phyloP scores from a whole-genome alignment of 2,113 vertebrate species.

The Peromyscus polionotus region DNA sequence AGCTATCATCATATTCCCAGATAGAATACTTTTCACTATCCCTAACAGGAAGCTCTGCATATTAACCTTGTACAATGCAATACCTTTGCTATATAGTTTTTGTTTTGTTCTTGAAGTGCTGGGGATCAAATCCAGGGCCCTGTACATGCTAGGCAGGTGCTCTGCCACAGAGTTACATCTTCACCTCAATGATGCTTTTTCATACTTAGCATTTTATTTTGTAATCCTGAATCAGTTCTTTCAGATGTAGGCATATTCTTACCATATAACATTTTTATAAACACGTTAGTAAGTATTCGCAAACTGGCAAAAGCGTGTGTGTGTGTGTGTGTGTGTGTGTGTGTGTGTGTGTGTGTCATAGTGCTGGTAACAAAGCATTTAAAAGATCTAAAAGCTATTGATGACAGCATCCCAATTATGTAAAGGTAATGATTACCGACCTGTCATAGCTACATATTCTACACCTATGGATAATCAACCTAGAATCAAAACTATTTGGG shows the following conservation, averaged over 20 bases:
- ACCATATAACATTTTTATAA: conserved; percentile 34
- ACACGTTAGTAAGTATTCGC: not conserved
- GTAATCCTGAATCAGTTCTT: not conserved
- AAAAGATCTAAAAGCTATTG: conserved; percentile 39
- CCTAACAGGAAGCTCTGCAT: conserved; percentile 29
- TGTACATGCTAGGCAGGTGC: not conserved
- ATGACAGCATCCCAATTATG: not conserved
- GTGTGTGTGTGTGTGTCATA: not conserved
- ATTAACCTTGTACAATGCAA: conserved; percentile 34
- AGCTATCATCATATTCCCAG: not conserved
- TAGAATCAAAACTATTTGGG: not conserved
- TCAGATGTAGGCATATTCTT: conserved; percentile 35
- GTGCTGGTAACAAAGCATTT: not conserved
- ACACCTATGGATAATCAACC: not conserved
- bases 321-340: not conserved
- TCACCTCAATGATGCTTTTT: not conserved
- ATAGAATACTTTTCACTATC: not conserved
- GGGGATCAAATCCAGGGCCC: not conserved
- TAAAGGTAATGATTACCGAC: not conserved
- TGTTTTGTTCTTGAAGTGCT: not conserved
- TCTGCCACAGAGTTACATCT: not conserved
- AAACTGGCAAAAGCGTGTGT: not conserved
- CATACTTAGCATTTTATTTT: conserved; percentile 49
- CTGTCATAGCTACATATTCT: not conserved
- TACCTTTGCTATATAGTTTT: not conserved